These are phyloP conservation scores for Sula dactylatra DNA, from an alignment of 2,113 vertebrate genomes.

Conservation along the genomic window DNA sequence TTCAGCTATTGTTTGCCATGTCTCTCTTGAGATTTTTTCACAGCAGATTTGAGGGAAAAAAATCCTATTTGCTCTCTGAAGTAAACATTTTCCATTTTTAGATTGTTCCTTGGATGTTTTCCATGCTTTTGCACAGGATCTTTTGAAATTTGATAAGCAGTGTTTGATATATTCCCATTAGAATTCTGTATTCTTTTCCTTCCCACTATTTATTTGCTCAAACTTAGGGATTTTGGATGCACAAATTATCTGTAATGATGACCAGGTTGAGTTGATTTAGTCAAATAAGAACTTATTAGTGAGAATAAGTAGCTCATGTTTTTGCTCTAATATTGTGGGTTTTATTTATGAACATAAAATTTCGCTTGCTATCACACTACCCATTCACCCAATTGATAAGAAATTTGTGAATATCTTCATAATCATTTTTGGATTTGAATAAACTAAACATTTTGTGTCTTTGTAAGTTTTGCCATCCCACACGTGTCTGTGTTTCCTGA, in stretches of 20 bases:
- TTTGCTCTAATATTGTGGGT: not conserved
- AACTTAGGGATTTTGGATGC: not conserved
- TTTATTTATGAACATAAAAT: not conserved
- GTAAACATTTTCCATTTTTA: not conserved
- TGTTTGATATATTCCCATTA: not conserved
- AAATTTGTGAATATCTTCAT: not conserved
- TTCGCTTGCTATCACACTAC: not conserved
- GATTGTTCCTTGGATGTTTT: not conserved
- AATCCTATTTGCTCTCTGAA: not conserved
- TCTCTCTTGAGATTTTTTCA: not conserved
- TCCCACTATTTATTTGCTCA: not conserved
- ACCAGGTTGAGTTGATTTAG: not conserved
- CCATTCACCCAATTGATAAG: not conserved
- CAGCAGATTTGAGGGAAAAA: not conserved
- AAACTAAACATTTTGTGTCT: not conserved
- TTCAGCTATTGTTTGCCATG: not conserved
- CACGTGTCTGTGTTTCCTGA: not conserved
- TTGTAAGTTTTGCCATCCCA: not conserved
- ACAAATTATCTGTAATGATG: not conserved
- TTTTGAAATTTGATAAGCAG: not conserved
- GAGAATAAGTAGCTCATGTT: not conserved
- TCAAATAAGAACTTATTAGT: not conserved
- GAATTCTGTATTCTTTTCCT: not conserved
- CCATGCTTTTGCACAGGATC: not conserved
- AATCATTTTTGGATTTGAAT: not conserved